A percentile compares a stretch with the other conserved stretches of the same genome.
These are phyloP conservation scores for Corynorhinus townsendii DNA, from an alignment of 2,113 vertebrate species.

Conservation along the genomic window DNA sequence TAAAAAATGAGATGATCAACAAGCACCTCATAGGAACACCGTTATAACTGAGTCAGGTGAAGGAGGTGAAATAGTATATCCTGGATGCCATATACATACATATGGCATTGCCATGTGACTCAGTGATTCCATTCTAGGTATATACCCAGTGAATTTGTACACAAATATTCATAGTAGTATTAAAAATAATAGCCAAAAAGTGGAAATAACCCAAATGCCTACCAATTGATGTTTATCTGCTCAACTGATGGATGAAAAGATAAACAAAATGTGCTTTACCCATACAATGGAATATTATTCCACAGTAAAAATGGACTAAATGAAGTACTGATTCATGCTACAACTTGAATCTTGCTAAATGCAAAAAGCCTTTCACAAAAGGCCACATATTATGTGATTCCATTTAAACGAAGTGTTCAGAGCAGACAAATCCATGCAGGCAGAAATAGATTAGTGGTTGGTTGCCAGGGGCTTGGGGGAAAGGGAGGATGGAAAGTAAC, in stretches of 20 bases:
- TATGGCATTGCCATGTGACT: neutral
- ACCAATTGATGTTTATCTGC: neutral
- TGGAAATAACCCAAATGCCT: neutral
- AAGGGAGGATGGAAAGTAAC: neutral
- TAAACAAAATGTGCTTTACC: neutral
- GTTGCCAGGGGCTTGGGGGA: neutral
- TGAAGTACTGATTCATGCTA: neutral
- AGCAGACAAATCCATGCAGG: neutral
- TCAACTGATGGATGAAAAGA: neutral
- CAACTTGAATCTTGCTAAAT: neutral
- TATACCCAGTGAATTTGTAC: neutral
- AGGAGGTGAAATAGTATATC: neutral
- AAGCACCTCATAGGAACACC: neutral
- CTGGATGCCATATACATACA: neutral
- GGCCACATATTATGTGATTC: neutral
- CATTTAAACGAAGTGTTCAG: neutral
- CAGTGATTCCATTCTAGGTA: neutral
- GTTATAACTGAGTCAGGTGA: neutral
- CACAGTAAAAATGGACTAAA: neutral
- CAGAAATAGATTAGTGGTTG: neutral
- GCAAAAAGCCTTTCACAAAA: neutral
- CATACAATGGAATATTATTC: neutral
- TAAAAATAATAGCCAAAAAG: neutral
- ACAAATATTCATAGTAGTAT: neutral
- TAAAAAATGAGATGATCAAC: neutral